phyloP scores from a whole-genome alignment of 2,888 invertebrate genomes.

The Loripinus fragilis region DNA sequence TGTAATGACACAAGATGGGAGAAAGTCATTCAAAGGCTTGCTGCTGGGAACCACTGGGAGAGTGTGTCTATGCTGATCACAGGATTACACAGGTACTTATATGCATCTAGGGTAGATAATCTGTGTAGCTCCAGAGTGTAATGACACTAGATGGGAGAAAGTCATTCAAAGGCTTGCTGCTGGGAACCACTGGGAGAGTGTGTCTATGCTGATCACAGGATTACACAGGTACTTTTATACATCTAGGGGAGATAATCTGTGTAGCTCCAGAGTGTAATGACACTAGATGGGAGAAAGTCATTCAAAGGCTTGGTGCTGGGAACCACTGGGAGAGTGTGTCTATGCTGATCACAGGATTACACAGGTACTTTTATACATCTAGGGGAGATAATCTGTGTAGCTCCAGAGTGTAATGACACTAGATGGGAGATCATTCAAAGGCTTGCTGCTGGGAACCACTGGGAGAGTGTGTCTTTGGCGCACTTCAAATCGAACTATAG shows the following conservation, averaged over 20 bases:
- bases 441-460: constrained; percentile 17
- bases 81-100: constrained; percentile 32
- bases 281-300: constrained; percentile 30
- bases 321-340: constrained; percentile 35
- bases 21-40: constrained; percentile 29
- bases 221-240: constrained; percentile 36
- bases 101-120: constrained; percentile 1
- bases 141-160: constrained; percentile 28
- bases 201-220: constrained; percentile 34
- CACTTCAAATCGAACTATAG: too few relatives aligned
- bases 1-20: constrained; percentile 25
- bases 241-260: constrained; percentile 7
- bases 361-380: too few relatives aligned
- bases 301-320: constrained; percentile 21
- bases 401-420: neutral
- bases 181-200: constrained; percentile 30
- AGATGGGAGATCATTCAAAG: constrained; percentile 30
- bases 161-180: constrained; percentile 24
- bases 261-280: neutral
- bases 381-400: constrained; percentile 9
- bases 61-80: constrained; percentile 35
- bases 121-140: neutral
- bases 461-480: constrained; percentile 43
- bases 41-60: constrained; percentile 25
- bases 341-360: constrained; percentile 28